A percentile compares a stretch with the other conserved stretches of the same genome.
phyloP scores from a whole-genome alignment of 2,797 vertebrate species.

The Gallinago solitaria region DNA sequence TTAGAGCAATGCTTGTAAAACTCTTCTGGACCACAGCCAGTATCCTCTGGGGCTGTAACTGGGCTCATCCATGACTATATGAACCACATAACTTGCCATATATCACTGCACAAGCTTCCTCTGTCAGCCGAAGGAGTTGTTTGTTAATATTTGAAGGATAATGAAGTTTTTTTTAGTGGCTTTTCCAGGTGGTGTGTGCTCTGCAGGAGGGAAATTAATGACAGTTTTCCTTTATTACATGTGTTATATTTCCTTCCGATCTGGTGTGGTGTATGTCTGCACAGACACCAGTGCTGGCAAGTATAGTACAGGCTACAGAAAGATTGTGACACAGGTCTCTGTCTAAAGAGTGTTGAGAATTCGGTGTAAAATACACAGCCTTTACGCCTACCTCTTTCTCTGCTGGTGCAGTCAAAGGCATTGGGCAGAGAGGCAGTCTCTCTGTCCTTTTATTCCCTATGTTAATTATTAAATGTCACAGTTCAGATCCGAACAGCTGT shows the following conservation, averaged over 20 bases:
- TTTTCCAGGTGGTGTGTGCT: background rate
- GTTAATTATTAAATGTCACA: background rate
- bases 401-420: background rate
- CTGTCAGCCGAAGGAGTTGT: background rate
- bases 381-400: background rate
- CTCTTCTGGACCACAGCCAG: background rate
- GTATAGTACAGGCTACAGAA: background rate
- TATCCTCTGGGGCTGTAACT: background rate
- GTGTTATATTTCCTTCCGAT: background rate
- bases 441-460: background rate
- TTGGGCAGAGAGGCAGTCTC: background rate
- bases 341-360: background rate
- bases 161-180: background rate
- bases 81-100: background rate
- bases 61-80: background rate
- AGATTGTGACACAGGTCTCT: background rate
- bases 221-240: background rate
- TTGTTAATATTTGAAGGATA: background rate
- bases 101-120: background rate
- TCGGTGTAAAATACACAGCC: rapidly evolving
- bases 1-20: background rate
- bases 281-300: background rate
- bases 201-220: background rate
- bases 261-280: background rate
- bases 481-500: background rate